Evolutionary conservation across 2,797 vertebrate genomes (phyloP), one percentile per base, ranked within the genome.

Genomic region (Gymnopithys bicolor): DNA sequence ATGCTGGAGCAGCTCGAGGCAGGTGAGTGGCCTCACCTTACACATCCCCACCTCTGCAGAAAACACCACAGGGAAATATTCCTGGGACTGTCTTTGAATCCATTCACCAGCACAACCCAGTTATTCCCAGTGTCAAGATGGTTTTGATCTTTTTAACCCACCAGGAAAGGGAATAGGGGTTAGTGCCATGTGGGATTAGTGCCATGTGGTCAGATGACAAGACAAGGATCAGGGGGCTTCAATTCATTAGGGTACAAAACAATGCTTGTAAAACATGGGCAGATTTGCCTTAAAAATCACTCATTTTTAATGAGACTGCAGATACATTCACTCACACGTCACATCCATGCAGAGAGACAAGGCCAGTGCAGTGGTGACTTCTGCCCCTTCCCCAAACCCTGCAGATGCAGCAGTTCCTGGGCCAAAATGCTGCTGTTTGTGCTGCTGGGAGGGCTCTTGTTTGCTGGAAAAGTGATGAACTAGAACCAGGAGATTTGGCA

Each of bases 371-470:
- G n/a, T 3, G 45, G 17, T 7, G 39, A 7, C 9, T 48, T 19
- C 62, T 43, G 12, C 10, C 15, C 21, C 25, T 39, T 32, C 19
- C 43, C 14, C 52, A 66, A 73, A 6, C 8, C 28, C 11, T 35
- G 51, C 43, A 21, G 25, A 5, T 32, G 43, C 37, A 35, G 78
- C n/a, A 35, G 41, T 7, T 45, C 2, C 5, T 37, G n/a, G 77
- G 28, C 67, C 59, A 56, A 1, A 0, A 11, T 3, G 17, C 9
- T 27, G 45, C 30, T 70, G 5, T 33, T 25, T 45, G 71, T n/a
- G 43, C 53, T 17, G 37, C 3, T 5, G 0, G 1, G 5, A 59
- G 45, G 0, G 1, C 33, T 43, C 2, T 1, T 10, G 5, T 41
- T 46, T 52, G 19, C 28, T 73, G 63, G 48, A 21, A 30, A 45